Base-by-base conservation (phyloP, 2,797 vertebrate species). In the Botia kubotai region DNA sequence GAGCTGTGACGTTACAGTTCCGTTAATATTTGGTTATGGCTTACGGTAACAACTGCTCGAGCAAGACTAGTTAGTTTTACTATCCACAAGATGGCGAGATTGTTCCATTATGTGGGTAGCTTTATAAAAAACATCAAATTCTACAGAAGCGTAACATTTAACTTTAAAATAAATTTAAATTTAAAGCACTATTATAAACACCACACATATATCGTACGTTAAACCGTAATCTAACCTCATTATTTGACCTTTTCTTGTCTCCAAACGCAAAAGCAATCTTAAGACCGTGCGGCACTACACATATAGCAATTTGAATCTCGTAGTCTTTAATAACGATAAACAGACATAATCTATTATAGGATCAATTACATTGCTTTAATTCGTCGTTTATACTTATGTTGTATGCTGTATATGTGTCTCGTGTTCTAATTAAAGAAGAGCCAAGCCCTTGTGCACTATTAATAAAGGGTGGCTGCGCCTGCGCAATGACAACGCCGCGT, bases 11-110 rank as follows among this genome's bases (percentile, higher is more conserved):
- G 33, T 33, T 5, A 33, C 33, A 33, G 23, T 60, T 60, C 1
- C 4, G 10, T 3, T 55, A 10, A 55, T 11, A 1, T 55, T 6
- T n/a, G n/a, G 17, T 55, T n/a, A 55, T 50, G 48, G 48, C 46
- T 50, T 48, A 50, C 2, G 11, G 48, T 50, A 2, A 14, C 11
- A 12, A 19, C 17, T n/a, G 5, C 8, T 19, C 53, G 17, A 57
- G n/a, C 53, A 57, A 17, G 62, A 8, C 1, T 13, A 12, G 21
- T 62, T 29, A 11, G 12, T 14, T 68, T 62, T 14, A 21, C 14
- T 50, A 1, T 26, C 57, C 84, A 77, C 73, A 23, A 77, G 77
- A 70, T 79, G 65, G 43, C 21, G 72, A 46, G 48, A 76, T 46
- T 33, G 10, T 48, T 19, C 14, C 29, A 16, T 7, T 14, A 11